These are phyloP conservation scores for Hydractinia echinata DNA, from an alignment of 30 jellyfish, hydroid and myxozoan species.

Conservation along the genomic window DNA sequence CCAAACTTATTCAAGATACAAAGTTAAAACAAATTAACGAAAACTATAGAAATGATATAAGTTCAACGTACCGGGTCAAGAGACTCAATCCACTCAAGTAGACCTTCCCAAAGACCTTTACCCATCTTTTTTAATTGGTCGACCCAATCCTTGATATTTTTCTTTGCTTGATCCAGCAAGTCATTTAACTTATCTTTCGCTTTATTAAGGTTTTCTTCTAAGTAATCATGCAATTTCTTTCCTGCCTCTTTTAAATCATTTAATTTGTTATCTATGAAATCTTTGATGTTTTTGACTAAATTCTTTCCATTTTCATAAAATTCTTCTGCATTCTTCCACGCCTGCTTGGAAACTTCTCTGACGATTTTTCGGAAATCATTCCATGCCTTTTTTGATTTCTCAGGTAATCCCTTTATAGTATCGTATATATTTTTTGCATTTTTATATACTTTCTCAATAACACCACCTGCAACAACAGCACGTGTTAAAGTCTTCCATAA, in stretches of 20 bases:
- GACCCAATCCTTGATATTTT: not conserved
- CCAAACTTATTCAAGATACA: not conserved
- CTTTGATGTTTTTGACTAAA: not conserved
- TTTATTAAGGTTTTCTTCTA: not conserved
- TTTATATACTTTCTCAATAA: not conserved
- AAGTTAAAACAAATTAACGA: not conserved
- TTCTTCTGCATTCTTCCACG: not conserved
- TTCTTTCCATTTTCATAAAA: not conserved
- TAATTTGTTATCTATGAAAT: not conserved
- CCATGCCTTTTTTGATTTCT: not conserved
- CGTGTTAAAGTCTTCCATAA: conserved; percentile 19
- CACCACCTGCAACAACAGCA: conserved; percentile 14
- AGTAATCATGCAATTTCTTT: not conserved
- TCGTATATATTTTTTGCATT: not conserved
- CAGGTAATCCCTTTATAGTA: not conserved
- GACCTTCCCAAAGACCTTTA: not conserved
- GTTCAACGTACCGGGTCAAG: conserved; percentile 29
- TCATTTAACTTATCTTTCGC: not conserved
- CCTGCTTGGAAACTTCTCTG: not conserved
- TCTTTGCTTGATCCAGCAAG: not conserved
- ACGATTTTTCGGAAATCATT: not conserved
- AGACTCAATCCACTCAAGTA: conserved; percentile 31
- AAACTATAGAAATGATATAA: not conserved
- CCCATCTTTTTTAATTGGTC: not conserved
- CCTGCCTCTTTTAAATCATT: not conserved